These are phyloP conservation scores for Lytechinus variegatus DNA, from an alignment of 35 echinoderm and acorn worm genomes.

Conservation along the genomic window DNA sequence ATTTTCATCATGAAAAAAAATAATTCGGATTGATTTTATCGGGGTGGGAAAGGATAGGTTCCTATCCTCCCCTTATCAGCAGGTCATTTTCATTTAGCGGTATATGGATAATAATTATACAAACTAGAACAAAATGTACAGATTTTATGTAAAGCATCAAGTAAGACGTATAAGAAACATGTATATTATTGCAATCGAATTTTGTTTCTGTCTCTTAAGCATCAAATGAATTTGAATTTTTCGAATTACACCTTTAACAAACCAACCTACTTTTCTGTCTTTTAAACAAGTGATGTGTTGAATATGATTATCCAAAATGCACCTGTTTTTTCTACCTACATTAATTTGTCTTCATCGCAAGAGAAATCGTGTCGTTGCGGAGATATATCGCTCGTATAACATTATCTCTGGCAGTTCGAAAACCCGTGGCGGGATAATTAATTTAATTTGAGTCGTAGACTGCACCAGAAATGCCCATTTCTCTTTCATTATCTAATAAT, in stretches of 20 bases:
- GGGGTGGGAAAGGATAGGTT: too few species aligned
- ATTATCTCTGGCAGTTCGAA: not conserved
- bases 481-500: not conserved
- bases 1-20: too few species aligned
- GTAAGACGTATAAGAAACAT: too few species aligned
- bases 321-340: not conserved
- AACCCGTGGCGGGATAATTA: not conserved
- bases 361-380: not conserved
- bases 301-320: not conserved
- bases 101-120: too few species aligned
- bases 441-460: not conserved
- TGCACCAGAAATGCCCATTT: constrained; percentile 10
- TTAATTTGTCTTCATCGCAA: not conserved
- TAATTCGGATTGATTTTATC: too few species aligned
- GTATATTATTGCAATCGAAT: too few species aligned
- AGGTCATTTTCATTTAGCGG: too few species aligned
- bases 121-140: too few species aligned
- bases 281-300: not conserved
- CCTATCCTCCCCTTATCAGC: too few species aligned
- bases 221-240: too few species aligned
- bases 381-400: not conserved
- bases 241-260: not conserved
- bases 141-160: too few species aligned
- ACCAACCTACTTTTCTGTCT: not conserved
- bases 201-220: too few species aligned